Evolutionary conservation across 2,797 vertebrate species (phyloP).

Genomic region (Valencia hispanica): DNA sequence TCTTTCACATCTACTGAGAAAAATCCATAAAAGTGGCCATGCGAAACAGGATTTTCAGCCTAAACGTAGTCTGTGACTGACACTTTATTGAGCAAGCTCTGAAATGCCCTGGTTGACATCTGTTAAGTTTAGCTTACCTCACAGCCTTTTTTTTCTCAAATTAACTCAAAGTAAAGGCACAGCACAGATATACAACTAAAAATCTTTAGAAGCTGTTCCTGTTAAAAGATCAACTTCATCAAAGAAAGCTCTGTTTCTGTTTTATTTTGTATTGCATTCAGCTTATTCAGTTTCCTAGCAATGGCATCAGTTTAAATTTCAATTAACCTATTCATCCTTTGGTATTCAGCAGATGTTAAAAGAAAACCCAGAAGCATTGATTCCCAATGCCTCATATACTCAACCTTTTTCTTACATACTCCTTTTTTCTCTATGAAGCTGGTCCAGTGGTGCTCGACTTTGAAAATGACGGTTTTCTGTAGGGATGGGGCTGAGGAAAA

Average conservation of each 20-base stretch:
- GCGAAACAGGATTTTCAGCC: slow-evolving; percentile 38
- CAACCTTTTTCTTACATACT: slow-evolving; percentile 34
- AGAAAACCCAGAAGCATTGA: slow-evolving; percentile 45
- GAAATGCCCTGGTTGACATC: slow-evolving; percentile 31
- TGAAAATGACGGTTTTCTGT: slow-evolving; percentile 38
- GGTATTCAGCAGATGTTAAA: slow-evolving; percentile 40
- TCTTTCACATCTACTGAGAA: slow-evolving; percentile 6
- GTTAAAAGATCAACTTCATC: slow-evolving; percentile 21
- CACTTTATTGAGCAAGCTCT: slow-evolving; percentile 35
- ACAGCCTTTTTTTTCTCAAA: slow-evolving; percentile 5
- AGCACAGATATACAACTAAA: background rate
- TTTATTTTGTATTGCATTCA: slow-evolving; percentile 13
- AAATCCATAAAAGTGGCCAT: slow-evolving; percentile 11
- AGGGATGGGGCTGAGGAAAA: background rate
- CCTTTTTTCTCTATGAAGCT: slow-evolving; percentile 21
- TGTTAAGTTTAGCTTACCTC: slow-evolving; percentile 12
- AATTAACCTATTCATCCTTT: slow-evolving; percentile 62
- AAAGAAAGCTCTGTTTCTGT: slow-evolving; percentile 8
- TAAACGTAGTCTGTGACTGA: slow-evolving; percentile 24
- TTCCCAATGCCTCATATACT: slow-evolving; percentile 41
- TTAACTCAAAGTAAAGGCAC: slow-evolving; percentile 3
- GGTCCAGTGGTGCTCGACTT: slow-evolving; percentile 50
- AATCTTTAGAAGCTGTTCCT: background rate
- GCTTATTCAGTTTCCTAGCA: slow-evolving; percentile 34
- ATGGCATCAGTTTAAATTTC: slow-evolving; percentile 47